Evolutionary conservation across 2,797 vertebrate genomes (phyloP).

Genomic region (Lindbergichthys nudifrons): DNA sequence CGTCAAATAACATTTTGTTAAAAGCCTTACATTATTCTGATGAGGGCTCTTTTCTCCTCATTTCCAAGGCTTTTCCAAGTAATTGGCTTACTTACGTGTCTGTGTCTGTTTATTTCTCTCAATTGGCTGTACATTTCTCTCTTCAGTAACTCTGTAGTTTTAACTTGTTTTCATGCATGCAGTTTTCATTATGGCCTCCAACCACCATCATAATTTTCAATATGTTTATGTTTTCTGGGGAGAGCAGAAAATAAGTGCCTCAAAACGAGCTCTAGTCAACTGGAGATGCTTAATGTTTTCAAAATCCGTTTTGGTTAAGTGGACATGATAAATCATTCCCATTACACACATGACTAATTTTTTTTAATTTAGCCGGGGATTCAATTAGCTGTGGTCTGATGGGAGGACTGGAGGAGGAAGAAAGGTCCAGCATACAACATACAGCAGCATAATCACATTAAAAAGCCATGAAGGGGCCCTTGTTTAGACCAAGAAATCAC

Average conservation of each 20-base stretch:
- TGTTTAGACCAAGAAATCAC: slow-evolving; percentile 74
- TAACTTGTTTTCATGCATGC: slow-evolving; percentile 20
- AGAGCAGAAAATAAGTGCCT: slow-evolving; percentile 52
- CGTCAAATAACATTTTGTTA: background rate
- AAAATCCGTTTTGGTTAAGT: slow-evolving; percentile 82
- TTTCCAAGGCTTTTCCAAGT: slow-evolving; percentile 7
- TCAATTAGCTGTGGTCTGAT: slow-evolving; percentile 79
- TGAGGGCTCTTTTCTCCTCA: background rate
- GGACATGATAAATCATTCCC: slow-evolving; percentile 83
- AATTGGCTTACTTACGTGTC: slow-evolving; percentile 7
- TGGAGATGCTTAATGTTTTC: slow-evolving; percentile 77
- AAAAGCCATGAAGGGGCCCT: slow-evolving; percentile 77
- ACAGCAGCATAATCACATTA: slow-evolving; percentile 78
- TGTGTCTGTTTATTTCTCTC: slow-evolving; percentile 30
- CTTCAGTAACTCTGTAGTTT: slow-evolving; percentile 13
- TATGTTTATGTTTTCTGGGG: slow-evolving; percentile 43
- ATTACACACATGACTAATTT: slow-evolving; percentile 79
- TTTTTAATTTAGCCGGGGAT: slow-evolving; percentile 76
- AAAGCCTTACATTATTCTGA: background rate
- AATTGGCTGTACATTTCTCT: slow-evolving; percentile 26
- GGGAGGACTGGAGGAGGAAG: slow-evolving; percentile 72
- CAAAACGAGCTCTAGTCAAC: slow-evolving; percentile 73
- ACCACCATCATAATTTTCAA: slow-evolving; percentile 39
- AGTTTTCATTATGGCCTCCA: slow-evolving; percentile 34
- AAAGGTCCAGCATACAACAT: slow-evolving; percentile 59